A percentile compares a stretch with the other conserved stretches of the same genome.
Evolutionary conservation across 1,140 invertebrate species (phyloP).

Genomic region (Polypedilum vanderplanki): DNA sequence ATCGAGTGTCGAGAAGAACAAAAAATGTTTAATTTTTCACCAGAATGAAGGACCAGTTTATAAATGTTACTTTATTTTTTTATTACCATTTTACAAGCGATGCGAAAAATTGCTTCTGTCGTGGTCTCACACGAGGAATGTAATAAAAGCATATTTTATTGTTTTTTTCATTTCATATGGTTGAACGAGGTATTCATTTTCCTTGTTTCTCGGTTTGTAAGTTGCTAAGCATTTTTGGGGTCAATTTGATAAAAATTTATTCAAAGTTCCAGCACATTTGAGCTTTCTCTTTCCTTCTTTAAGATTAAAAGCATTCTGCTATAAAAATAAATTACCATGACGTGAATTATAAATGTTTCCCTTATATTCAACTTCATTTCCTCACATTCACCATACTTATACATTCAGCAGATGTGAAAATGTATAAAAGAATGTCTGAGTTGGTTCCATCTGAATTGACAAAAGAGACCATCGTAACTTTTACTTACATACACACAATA

Average conservation of each 20-base stretch:
- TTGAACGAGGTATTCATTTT: background rate
- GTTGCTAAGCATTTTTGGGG: background rate
- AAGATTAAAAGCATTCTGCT: background rate
- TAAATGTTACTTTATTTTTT: background rate
- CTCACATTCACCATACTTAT: background rate
- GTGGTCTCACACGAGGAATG: background rate
- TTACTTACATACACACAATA: background rate
- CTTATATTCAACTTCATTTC: too few species aligned
- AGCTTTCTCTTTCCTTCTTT: background rate
- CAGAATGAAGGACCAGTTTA: too few species aligned
- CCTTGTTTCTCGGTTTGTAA: background rate
- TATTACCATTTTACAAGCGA: slow-evolving; percentile 12
- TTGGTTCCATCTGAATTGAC: background rate
- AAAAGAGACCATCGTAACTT: background rate
- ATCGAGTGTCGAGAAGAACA: background rate
- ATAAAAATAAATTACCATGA: slow-evolving; percentile 14
- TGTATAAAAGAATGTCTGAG: background rate
- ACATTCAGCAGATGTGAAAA: background rate
- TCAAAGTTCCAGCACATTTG: background rate
- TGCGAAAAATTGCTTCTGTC: slow-evolving; percentile 17
- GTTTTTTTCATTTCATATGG: background rate
- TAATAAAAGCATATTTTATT: slow-evolving; percentile 9
- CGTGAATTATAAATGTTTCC: background rate
- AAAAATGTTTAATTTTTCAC: background rate
- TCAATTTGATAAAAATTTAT: background rate